Conservation (phyloP, 2,113 vertebrate species). For the Conger conger region DNA sequence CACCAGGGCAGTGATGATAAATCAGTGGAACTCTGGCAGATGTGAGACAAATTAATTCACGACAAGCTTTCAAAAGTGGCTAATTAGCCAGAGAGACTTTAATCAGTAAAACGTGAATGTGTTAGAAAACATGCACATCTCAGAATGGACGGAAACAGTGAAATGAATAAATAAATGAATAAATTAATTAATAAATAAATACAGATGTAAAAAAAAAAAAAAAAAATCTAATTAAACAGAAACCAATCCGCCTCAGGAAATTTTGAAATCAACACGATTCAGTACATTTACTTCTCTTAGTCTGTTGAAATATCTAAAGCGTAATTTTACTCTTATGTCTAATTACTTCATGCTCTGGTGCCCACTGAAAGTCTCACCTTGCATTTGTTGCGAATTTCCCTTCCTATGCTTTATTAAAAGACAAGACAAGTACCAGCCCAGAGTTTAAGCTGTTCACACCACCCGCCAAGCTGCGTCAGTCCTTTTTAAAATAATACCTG, state of each 20-base stretch:
- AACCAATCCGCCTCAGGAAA: background rate
- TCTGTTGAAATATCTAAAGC: conserved; percentile 1
- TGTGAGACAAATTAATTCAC: conserved; percentile 13
- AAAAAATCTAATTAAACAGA: conserved; percentile 10
- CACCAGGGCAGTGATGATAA: background rate
- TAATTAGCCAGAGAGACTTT: conserved; percentile 45
- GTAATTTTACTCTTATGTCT: background rate
- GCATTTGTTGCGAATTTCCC: background rate
- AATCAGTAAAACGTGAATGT: conserved; percentile 40
- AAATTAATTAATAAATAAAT: no score
- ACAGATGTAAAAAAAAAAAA: background rate
- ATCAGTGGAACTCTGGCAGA: background rate
- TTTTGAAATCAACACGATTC: conserved; percentile 21
- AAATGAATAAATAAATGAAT: no score
- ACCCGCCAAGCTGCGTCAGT: conserved; percentile 25
- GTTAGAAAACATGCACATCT: background rate
- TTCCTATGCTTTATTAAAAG: background rate
- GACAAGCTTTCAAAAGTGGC: conserved; percentile 19
- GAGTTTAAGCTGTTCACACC: conserved; percentile 27
- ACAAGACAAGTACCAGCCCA: conserved; percentile 6
- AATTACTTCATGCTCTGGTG: background rate
- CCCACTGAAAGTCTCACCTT: background rate
- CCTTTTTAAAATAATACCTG: conserved; percentile 32
- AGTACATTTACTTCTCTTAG: conserved; percentile 16
- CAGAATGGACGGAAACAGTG: background rate